Percentiles rank a stretch among this genome's conserved stretches.
phyloP scores from a whole-genome alignment of 2,888 invertebrate genomes.

The Temnothorax unifasciatus region DNA sequence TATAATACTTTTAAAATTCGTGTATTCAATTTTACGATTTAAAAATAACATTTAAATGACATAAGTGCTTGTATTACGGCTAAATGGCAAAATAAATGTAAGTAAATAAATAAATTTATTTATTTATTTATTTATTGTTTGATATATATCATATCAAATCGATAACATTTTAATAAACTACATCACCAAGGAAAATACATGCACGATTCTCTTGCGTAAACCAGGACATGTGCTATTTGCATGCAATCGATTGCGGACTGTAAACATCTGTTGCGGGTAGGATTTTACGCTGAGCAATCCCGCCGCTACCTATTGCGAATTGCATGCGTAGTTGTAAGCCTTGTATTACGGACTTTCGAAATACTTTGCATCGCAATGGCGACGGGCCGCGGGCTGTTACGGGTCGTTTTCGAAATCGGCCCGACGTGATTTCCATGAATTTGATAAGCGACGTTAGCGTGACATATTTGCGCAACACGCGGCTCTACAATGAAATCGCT shows the following conservation, averaged over 20 bases:
- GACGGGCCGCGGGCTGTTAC: neutral
- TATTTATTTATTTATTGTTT: neutral
- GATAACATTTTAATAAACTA: slow-evolving; percentile 15
- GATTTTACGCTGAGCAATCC: neutral
- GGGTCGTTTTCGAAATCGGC: slow-evolving; percentile 7
- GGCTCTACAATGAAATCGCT: slow-evolving; percentile 11
- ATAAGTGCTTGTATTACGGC: neutral
- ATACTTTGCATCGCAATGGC: slow-evolving; percentile 26
- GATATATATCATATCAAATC: neutral
- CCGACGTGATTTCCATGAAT: slow-evolving; percentile 21
- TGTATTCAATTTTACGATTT: neutral
- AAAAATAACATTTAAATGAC: neutral
- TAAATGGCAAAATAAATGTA: neutral
- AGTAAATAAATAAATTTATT: neutral
- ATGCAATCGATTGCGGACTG: slow-evolving; percentile 24
- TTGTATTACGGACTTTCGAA: neutral
- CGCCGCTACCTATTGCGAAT: neutral
- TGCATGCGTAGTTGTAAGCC: neutral
- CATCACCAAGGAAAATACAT: neutral
- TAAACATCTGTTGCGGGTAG: slow-evolving; percentile 11
- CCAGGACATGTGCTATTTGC: slow-evolving; percentile 15
- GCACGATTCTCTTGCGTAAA: slow-evolving; percentile 1
- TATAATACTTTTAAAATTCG: neutral
- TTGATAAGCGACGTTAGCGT: slow-evolving; percentile 37
- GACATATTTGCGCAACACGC: slow-evolving; percentile 25